Base-by-base conservation (phyloP, 1,140 invertebrate genomes). In the Camponotus floridanus region DNA sequence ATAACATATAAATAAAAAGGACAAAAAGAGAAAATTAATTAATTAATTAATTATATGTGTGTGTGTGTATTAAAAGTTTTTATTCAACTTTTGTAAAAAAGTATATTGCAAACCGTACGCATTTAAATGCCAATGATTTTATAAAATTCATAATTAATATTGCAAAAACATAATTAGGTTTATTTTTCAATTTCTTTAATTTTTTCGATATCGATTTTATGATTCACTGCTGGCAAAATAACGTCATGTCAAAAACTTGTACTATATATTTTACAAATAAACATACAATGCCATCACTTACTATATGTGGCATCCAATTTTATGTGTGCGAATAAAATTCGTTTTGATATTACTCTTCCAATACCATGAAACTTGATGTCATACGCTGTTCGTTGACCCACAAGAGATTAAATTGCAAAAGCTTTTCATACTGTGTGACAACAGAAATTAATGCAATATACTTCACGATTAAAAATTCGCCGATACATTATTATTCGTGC, bases 391-490 rank as follows among this genome's bases (percentile, higher is more conserved):
- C 79, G 55, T 83, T 83, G 79, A 62, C 79, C 68, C 55, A 83
- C 79, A 83, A 83, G 68, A 83, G 68, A 83, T 83, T 83, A 83
- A 83, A 83, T 83, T 83, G 79, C 79, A 61, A 74, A 74, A 83
- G 79, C 79, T 83, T 83, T 83, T 74, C 79, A 45, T 83, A 62
- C 48, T 73, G n/a, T 18, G 39, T 57, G 61, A 48, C 55, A 45
- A 45, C 68, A 15, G 79, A 62, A 61, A 73, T 83, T 83, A 83
- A 83, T 73, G 57, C 79, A 83, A 83, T 74, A 74, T 62, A n/a
- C 62, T 61, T 31, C 55, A 45, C 18, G 39, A 62, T 74, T 83
- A 26, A 33, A 73, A 73, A 83, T 74, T 83, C 9, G 59, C 68
- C 55, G 39, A 83, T 61, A 73, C 33, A 74, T 73, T 83, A 83